These are phyloP conservation scores for Eurosta solidaginis DNA, from an alignment of 1,140 invertebrate genomes.

Conservation along the genomic window DNA sequence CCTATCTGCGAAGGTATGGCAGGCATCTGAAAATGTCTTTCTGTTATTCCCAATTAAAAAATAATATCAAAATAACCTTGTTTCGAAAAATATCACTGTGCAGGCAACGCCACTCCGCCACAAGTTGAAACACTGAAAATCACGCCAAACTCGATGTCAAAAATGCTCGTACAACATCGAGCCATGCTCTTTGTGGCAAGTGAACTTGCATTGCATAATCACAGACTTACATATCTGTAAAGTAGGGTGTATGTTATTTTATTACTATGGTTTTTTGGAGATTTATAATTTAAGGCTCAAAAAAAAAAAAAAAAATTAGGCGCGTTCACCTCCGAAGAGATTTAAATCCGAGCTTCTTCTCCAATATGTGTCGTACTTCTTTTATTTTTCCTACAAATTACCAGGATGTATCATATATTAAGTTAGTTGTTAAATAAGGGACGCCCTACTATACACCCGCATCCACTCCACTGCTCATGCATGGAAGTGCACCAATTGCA, in stretches of 20 bases:
- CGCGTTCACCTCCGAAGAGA: no score
- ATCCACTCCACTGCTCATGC: no score
- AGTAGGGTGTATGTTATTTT: no score
- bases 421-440: no score
- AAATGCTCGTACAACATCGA: background rate
- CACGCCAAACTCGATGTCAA: background rate
- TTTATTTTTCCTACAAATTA: no score
- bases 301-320: no score
- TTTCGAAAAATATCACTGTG: background rate
- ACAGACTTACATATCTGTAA: background rate
- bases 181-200: background rate
- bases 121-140: slow-evolving; percentile 5
- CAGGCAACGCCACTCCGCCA: background rate
- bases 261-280: no score
- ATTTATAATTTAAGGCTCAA: no score
- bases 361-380: no score
- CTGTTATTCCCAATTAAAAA: background rate
- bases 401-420: no score
- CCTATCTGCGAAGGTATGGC: background rate
- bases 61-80: background rate
- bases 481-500: background rate
- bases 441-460: background rate
- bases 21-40: background rate
- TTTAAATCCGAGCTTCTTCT: no score
- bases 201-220: background rate